phyloP scores from a whole-genome alignment of 2,888 invertebrate species.

The Ommatoiulus sabulosus region DNA sequence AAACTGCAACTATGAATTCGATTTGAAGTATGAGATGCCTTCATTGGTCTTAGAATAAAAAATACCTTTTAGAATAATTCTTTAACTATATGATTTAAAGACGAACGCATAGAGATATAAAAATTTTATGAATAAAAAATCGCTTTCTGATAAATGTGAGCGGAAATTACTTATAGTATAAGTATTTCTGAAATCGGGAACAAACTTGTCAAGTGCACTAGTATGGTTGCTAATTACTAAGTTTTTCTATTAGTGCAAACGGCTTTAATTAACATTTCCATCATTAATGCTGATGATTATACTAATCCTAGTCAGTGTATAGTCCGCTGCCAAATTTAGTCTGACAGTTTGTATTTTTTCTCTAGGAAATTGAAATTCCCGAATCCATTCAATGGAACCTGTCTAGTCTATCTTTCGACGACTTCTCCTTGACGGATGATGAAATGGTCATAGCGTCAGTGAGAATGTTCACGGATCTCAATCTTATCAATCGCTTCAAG shows the following conservation, averaged over 20 bases:
- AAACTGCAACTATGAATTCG: too few relatives aligned
- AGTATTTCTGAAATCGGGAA: too few relatives aligned
- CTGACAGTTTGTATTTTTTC: constrained; percentile 20
- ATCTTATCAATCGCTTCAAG: constrained; percentile 69
- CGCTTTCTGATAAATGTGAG: too few relatives aligned
- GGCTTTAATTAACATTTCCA: neutral
- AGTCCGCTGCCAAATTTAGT: neutral
- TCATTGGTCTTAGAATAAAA: too few relatives aligned
- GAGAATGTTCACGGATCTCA: constrained; percentile 71
- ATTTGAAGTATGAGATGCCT: too few relatives aligned
- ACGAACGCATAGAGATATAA: too few relatives aligned
- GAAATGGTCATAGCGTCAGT: constrained; percentile 70
- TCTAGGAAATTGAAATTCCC: constrained; percentile 63
- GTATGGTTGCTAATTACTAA: too few relatives aligned
- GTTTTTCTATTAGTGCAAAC: neutral
- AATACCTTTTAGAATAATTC: too few relatives aligned
- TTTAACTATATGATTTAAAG: too few relatives aligned
- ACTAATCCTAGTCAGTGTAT: neutral
- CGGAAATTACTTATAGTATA: too few relatives aligned
- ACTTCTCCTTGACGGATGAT: constrained; percentile 70
- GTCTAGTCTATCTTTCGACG: constrained; percentile 70
- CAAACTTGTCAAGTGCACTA: too few relatives aligned
- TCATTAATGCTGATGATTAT: neutral
- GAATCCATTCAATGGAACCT: constrained; percentile 68
- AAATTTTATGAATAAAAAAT: too few relatives aligned